Base-by-base conservation (phyloP, 2,888 invertebrate genomes). In the Eurytoma adleriae region DNA sequence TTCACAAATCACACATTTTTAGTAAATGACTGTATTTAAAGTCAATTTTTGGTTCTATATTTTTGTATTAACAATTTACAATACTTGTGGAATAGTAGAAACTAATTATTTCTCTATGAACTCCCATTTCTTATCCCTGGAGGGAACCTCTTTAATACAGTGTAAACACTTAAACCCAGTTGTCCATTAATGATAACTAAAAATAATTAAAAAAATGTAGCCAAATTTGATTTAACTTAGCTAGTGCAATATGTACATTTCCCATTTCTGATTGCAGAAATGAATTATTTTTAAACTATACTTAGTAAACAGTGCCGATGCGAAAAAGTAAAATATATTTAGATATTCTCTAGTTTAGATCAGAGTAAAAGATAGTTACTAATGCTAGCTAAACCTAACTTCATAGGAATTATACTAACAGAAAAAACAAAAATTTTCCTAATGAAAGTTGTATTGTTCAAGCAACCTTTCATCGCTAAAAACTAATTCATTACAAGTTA, bases 251-350 rank as follows among this genome's bases (percentile, higher is more conserved):
- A 7, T 83, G 66, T 82, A 81, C 62, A 78, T 77, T 83, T 79
- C 66, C 80, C 40, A 10, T 40, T 40, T 40, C 40, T 78, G 74
- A 72, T 82, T 77, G 78, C 84, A 83, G 81, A 84, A 84, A 83
- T 82, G 77, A 83, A 83, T 76, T 85, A 85, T 86, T 86, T 85
- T 84, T 83, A 84, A 40, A 83, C 75, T 82, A 79, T 73, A 62
- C 80, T 81, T 83, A 84, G 77, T 61, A 78, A 71, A 79, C 82
- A 67, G 81, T 80, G 79, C 81, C 20, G 66, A 82, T 72, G 81
- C 71, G 76, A 83, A 84, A 83, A 82, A 71, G 24, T 40, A 72
- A 83, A 80, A 82, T 87, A 85, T 85, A 86, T 85, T 86, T 85
- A 85, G 83, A 83, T 86, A 88, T 84, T 80, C 54, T 74, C 78